Conservation (phyloP, 2,797 vertebrate species). For the Pseudocheirus occidentalis region DNA sequence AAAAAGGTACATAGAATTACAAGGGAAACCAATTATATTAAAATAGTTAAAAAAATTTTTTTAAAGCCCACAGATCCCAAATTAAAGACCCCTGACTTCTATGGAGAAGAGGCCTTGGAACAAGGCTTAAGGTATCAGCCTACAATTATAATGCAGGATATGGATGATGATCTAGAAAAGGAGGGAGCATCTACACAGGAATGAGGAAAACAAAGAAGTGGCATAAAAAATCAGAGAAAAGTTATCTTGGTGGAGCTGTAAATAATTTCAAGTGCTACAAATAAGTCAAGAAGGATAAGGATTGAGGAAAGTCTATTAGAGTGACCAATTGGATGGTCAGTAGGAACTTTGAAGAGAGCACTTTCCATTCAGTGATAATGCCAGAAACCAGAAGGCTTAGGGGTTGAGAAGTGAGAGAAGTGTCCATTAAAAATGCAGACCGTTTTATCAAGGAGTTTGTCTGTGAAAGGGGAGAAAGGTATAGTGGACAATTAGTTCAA, state of each 20-base stretch:
- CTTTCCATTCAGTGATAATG: no score
- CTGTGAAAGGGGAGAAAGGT: neutral
- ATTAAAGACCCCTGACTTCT: neutral
- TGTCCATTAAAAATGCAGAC: neutral
- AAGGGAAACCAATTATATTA: neutral
- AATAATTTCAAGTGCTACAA: neutral
- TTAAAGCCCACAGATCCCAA: neutral
- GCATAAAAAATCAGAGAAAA: neutral
- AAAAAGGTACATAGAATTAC: neutral
- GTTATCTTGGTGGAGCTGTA: neutral
- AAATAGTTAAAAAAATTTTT: no score
- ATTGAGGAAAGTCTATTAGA: neutral
- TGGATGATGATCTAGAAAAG: neutral
- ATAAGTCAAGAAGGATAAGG: neutral
- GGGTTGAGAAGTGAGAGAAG: neutral
- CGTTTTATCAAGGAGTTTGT: neutral
- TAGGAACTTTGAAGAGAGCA: neutral
- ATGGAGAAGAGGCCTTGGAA: neutral
- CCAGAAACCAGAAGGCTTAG: neutral
- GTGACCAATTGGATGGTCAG: neutral
- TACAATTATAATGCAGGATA: neutral
- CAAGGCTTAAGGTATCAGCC: neutral
- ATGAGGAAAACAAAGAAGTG: neutral
- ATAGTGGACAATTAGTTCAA: neutral
- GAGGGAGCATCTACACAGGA: neutral